Evolutionary conservation across 2,797 vertebrate species (phyloP), one percentile per base, ranked within the genome.

Genomic region (Chelon labrosus): DNA sequence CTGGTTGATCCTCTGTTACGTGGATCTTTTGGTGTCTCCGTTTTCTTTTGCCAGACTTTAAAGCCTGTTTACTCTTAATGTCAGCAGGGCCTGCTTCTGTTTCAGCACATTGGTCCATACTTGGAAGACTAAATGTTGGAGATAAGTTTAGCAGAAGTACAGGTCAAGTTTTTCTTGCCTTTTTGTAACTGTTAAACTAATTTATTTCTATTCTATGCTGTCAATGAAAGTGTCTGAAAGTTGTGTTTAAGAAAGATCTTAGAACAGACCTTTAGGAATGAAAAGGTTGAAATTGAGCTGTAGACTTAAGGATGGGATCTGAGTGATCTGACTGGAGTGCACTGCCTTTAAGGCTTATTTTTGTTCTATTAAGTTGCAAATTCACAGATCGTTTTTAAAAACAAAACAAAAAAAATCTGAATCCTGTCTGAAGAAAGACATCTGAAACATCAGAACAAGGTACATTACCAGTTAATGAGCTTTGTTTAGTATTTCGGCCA

Each of bases 1-100:
- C 93, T 70, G 84, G 92, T 92, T 84, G 19, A 35, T 77, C 85
- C 63, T 75, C 83, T 85, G 60, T 75, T 76, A 66, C 22, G 35
- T 80, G 31, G 25, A 66, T 80, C 46, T 56, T 66, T 63, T 69
- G 22, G 38, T 41, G 56, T 57, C 51, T 61, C 35, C 76, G 54
- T 82, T 79, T 84, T 83, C 41, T 58, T 77, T 65, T 75, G 54
- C 51, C 12, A 44, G 27, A 16, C 68, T 65, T 69, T 68, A n/a
- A 76, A 70, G 75, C 12, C 49, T 49, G n/a, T 72, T 75, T 75
- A 5, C 52, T 72, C 35, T 47, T 25, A 7, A 50, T 53, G 39
- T 69, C 57, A 67, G 56, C 25, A 65, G 19, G 51, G 56, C 62
- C 65, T 41, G 75, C 55, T 59, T 80, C n/a, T 39, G 14, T 55